Base-by-base conservation (phyloP, 2,797 vertebrate species). In the Xenopus petersii region DNA sequence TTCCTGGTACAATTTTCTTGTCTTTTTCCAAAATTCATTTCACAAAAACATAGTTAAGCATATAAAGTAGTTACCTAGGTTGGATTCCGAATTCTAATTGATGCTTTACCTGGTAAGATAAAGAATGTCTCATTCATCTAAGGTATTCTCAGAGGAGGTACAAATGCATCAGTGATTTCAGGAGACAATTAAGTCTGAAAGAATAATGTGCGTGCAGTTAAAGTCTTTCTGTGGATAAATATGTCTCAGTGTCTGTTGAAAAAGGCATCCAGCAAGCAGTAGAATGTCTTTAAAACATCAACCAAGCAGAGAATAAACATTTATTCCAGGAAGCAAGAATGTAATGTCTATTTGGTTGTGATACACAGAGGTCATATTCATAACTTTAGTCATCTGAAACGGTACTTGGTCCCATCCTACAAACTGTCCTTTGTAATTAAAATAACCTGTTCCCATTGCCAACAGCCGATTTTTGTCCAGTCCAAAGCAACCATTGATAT, bases 111-210 rank as follows among this genome's bases (percentile, higher is more conserved):
- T 65, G 76, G 66, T 70, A 33, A 63, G 61, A 66, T 79, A 70
- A 70, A 66, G 67, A 70, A 63, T 77, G 71, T 65, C 61, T 73
- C 66, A 73, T 80, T 75, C 71, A 80, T 80, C 62, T 74, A 17
- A 12, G 65, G 11, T 17, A 67, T 58, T 70, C 79, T 76, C 74
- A 76, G 66, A 66, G 74, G 79, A 74, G 60, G 70, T 30, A 74
- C 24, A 66, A 36, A 73, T 74, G 79, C 79, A 54, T 63, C 74
- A 74, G 3, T 67, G 79, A 71, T 70, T 74, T 73, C 66, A 70
- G 62, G 61, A 63, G 71, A 79, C 71, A 79, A 71, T 51, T 21
- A 60, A 42, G 16, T 60, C 56, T 48, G 56, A 46, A 60, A 70
- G 67, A 79, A 79, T 79, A 62, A 70, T 74, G 67, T 74, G 24